A percentile compares a stretch with the other conserved stretches of the same genome.
These are phyloP conservation scores for Parnassius apollo DNA, from an alignment of 2,888 invertebrate species.

Conservation along the genomic window DNA sequence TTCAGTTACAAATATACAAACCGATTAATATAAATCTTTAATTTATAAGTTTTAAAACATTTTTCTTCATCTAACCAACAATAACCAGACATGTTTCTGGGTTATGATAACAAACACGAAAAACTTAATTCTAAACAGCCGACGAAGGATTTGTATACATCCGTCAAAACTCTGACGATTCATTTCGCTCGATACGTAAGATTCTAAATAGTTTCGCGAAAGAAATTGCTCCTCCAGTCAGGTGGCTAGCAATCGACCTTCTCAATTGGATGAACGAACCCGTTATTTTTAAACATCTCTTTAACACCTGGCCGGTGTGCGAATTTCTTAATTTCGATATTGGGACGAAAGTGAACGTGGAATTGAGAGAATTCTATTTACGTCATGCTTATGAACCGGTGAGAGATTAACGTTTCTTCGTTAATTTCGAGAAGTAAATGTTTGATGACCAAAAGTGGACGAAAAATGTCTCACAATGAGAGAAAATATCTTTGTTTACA, in stretches of 20 bases:
- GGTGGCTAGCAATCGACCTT: conserved; percentile 48
- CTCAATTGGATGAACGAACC: conserved; percentile 65
- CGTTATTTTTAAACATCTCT: conserved; percentile 67
- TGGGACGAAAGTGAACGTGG: conserved; percentile 2
- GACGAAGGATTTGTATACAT: conserved; percentile 67
- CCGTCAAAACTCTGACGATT: conserved; percentile 37
- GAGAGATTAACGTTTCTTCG: background rate
- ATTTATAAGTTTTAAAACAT: background rate
- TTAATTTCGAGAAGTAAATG: too few species aligned
- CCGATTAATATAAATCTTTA: conserved; percentile 7
- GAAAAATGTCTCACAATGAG: too few species aligned
- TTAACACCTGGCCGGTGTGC: conserved; percentile 60
- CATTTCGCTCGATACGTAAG: conserved; percentile 28
- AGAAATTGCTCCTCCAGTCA: conserved; percentile 28
- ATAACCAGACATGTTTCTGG: conserved; percentile 16
- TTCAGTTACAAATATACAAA: background rate
- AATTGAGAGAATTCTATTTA: background rate
- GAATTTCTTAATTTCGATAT: conserved; percentile 44
- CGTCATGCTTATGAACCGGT: background rate
- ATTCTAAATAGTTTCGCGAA: conserved; percentile 33
- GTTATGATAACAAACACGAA: conserved; percentile 45
- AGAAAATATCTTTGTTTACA: too few species aligned
- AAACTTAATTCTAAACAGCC: conserved; percentile 67
- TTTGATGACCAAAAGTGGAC: too few species aligned
- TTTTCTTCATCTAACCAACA: background rate